Percentiles rank a stretch among this genome's conserved stretches.
Evolutionary conservation across 2,888 invertebrate species (phyloP).

Genomic region (Subacronicta megacephala): DNA sequence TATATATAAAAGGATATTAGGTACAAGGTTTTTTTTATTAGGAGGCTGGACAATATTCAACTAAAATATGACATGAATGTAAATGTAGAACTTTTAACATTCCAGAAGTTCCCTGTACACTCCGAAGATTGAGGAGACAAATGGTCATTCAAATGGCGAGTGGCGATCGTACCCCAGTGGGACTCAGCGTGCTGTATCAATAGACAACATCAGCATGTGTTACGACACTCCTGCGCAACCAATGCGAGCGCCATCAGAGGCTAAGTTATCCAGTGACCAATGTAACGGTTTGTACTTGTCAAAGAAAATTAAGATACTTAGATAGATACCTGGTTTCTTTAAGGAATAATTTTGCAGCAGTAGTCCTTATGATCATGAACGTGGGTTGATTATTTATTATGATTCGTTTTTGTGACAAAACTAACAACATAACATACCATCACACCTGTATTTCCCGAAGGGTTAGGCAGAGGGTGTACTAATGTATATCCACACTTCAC

Average conservation of each 20-base stretch:
- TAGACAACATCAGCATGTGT: constrained; percentile 90
- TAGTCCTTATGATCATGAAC: too few relatives aligned
- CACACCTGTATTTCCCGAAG: too few relatives aligned
- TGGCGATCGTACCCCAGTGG: constrained; percentile 83
- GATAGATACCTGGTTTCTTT: too few relatives aligned
- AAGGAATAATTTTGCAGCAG: too few relatives aligned
- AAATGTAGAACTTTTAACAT: constrained; percentile 27
- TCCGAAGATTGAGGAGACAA: constrained; percentile 91
- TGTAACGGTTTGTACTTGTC: constrained; percentile 79
- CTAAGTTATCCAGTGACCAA: constrained; percentile 76
- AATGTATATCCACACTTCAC: too few relatives aligned
- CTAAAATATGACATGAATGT: background rate
- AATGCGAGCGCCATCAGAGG: constrained; percentile 80
- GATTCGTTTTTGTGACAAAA: too few relatives aligned
- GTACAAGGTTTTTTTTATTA: too few relatives aligned
- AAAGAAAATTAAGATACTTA: too few relatives aligned
- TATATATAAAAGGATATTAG: too few relatives aligned
- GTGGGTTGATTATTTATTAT: too few relatives aligned
- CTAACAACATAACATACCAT: too few relatives aligned
- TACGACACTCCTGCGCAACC: constrained; percentile 81
- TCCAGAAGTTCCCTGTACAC: constrained; percentile 92
- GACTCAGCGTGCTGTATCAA: constrained; percentile 90
- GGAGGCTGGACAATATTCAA: background rate
- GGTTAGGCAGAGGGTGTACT: too few relatives aligned
- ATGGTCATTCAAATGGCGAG: constrained; percentile 76